Base-by-base conservation (phyloP, 1,140 invertebrate genomes). In the Megalonaias nervosa region DNA sequence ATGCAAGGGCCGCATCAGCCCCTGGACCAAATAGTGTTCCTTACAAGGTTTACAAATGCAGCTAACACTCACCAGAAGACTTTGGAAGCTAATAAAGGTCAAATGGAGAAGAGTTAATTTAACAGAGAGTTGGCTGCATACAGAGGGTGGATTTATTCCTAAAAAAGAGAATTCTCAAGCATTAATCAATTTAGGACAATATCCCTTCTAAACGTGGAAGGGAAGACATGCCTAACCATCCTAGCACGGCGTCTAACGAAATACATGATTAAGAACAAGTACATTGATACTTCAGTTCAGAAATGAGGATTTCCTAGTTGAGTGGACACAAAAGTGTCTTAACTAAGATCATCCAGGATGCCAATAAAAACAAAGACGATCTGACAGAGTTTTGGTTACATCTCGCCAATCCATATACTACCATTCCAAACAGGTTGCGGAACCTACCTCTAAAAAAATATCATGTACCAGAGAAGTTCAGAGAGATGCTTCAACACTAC, bases 361-460 rank as follows among this genome's bases (percentile, higher is more conserved):
- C 76, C 26, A 74, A 75, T 60, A 58, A 31, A 38, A 74, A 12
- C 15, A 74, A 74, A 74, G 62, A 48, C 1, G 62, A 74, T 21
- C 31, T 74, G 11, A 75, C 77, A 19, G 75, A 77, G 14, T 31
- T 81, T 58, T 81, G 79, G 79, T 23, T 73, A 14, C 66, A 81
- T 57, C 21, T 74, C 59, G 75, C 70, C 38, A 67, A 71, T 60
- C 57, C 70, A 58, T 66, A 71, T 67, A 62, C 64, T 70, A 61
- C 48, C 16, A 56, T 80, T 2, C 57, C 73, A 16, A 69, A 81
- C 58, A 61, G 66, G 62, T 64, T 80, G 11, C 57, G 71, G 61
- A 65, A 61, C 15, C 48, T 79, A 26, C 26, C 74, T 56, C 56
- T 81, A 13, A 48, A 73, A 26, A 71, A n/a, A 48, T 65, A 78